Percentiles rank a stretch among this genome's conserved stretches.
Conservation (phyloP, 2,888 invertebrate genomes). For the Ormyrus nitidulus region DNA sequence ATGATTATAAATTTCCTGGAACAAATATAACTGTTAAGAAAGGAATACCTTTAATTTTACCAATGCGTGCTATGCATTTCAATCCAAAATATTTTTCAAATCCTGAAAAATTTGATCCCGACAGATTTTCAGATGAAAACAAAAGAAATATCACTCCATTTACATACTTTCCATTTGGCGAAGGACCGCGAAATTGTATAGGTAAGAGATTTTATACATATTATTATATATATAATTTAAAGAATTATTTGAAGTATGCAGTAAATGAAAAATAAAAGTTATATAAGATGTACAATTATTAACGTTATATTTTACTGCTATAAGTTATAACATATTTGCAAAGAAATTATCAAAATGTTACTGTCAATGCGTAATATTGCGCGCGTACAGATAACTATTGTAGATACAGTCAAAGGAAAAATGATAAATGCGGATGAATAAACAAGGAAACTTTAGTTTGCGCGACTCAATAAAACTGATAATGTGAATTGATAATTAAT, state of each 20-base stretch:
- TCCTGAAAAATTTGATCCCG: slow-evolving; percentile 74
- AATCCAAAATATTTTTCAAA: slow-evolving; percentile 72
- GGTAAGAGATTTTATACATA: slow-evolving; percentile 59
- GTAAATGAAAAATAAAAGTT: background rate
- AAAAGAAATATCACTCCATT: slow-evolving; percentile 64
- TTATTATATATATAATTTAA: background rate
- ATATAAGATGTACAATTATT: too few species aligned
- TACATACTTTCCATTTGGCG: slow-evolving; percentile 70
- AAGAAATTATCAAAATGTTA: too few species aligned
- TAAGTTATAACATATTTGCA: too few species aligned
- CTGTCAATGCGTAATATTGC: too few species aligned
- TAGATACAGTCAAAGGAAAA: too few species aligned
- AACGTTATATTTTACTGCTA: too few species aligned
- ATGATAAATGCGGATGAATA: too few species aligned
- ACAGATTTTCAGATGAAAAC: slow-evolving; percentile 71
- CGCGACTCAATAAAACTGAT: too few species aligned
- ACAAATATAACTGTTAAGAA: slow-evolving; percentile 66
- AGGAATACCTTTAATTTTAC: slow-evolving; percentile 69
- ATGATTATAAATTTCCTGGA: slow-evolving; percentile 66
- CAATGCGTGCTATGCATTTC: slow-evolving; percentile 71
- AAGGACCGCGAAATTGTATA: slow-evolving; percentile 71
- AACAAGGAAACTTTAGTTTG: too few species aligned
- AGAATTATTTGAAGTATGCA: background rate
- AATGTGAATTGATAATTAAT: too few species aligned
- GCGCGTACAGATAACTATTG: too few species aligned